Evolutionary conservation across 2,888 invertebrate genomes (phyloP), one percentile per base, ranked within the genome.

Genomic region (Anodontia alba): DNA sequence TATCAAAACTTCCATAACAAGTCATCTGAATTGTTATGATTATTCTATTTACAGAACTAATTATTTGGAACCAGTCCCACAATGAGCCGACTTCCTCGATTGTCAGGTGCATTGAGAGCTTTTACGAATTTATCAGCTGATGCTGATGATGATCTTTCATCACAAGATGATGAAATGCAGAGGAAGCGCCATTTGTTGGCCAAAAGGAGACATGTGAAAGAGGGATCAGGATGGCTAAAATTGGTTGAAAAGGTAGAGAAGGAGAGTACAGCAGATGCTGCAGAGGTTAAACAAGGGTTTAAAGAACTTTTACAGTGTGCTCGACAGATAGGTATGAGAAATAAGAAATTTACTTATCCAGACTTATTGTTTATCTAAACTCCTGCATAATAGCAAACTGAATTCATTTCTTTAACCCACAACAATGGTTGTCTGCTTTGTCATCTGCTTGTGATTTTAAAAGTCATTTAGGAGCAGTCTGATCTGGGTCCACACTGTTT

Each of bases 81-180:
- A 8, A 89, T 90, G 90, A 86, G 79, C 66, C 82, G 78, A 43
- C 76, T 90, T n/a, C 91, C 92, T 10, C 78, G 91, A 38, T 80
- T 92, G 51, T 87, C 91, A 23, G 88, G 89, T 26, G 91, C 91
- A n/a, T 71, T 92, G 31, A 67, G 91, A 71, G 91, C 88, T 5
- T 91, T 91, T 73, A 85, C 91, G n/a, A 87, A 81, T 31, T 87
- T 90, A 23, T 80, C 87, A 68, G 81, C 77, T n/a, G 73, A 75
- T 20, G 42, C 49, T 26, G 17, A 38, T 23, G 71, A 72, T 54
- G 78, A 82, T 7, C 31, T 62, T 12, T 31, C 54, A 26, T 36
- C 54, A 43, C 77, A 69, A 20, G 51, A 78, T 33, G 81, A 84
- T 62, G 91, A 91, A 71, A 75, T 92, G 38, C 75, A 82, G 33